phyloP scores from a whole-genome alignment of 1,140 invertebrate species.

The Leptopilina clavipes region DNA sequence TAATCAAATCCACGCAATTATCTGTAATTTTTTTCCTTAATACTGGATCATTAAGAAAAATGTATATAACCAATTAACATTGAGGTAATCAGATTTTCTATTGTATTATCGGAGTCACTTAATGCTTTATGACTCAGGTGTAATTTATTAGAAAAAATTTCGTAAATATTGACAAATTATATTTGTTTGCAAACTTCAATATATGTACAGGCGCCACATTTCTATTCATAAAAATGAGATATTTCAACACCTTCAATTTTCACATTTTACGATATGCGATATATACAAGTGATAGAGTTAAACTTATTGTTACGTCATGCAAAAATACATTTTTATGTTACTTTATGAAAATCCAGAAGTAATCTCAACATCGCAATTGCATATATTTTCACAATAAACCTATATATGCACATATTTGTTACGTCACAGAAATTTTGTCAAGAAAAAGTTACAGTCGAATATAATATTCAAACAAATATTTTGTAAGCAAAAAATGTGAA shows the following conservation, averaged over 20 bases:
- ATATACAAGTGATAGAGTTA: neutral
- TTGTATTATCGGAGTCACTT: neutral
- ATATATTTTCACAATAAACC: no score
- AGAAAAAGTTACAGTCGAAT: no score
- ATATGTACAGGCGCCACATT: slow-evolving; percentile 3
- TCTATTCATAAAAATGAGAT: neutral
- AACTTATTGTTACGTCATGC: neutral
- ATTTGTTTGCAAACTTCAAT: neutral
- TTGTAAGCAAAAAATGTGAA: no score
- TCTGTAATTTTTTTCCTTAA: no score
- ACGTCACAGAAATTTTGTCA: no score
- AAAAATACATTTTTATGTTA: slow-evolving; percentile 6
- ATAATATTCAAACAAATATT: no score
- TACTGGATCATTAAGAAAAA: no score
- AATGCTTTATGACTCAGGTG: neutral
- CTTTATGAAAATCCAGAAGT: neutral
- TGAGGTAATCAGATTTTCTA: neutral
- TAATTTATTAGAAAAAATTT: slow-evolving; percentile 3
- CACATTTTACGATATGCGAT: neutral
- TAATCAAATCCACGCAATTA: no score
- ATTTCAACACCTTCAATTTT: slow-evolving; percentile 21
- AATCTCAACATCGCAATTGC: neutral
- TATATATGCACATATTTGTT: no score
- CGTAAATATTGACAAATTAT: slow-evolving; percentile 13
- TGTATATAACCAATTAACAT: no score